Base-by-base conservation (phyloP, 2,888 invertebrate species). In the Scelioninae gen. 1 region DNA sequence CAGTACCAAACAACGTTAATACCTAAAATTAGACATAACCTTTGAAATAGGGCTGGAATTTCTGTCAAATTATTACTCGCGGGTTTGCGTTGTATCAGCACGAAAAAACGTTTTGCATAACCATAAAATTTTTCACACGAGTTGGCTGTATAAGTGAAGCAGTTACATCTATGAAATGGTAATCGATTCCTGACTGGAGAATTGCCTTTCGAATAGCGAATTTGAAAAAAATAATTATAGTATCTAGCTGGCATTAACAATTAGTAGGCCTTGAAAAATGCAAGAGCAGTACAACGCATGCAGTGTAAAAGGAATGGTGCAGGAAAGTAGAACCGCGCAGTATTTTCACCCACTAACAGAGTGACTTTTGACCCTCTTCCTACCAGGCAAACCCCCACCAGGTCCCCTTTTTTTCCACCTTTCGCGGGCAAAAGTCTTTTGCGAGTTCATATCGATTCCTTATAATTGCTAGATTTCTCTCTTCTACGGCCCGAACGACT, bases 311-410 rank as follows among this genome's bases (percentile, higher is more conserved):
- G 69, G 71, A 82, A 83, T 63, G 82, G 68, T 63, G 65, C 83
- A 89, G 62, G 90, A 90, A 90, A 90, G 90, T 88, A 87, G 90
- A 84, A 86, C 87, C 86, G 81, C 66, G 82, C 83, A 80, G 75
- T 86, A 84, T n/a, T n/a, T 86, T 90, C 88, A 90, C 90, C 90
- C 90, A 90, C 89, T 89, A 87, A 89, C 89, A 88, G 89, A 89
- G 78, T 90, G 87, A 90, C 90, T 87, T 88, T 85, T 90, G 89
- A 89, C 89, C 89, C 87, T 84, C 83, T 80, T 81, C 84, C 84
- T 83, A 65, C 65, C 82, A 68, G 72, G 38, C 45, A 11, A 49
- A 40, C 47, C 34, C 38, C 38, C 71, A 56, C 65, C 40, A n/a
- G 23, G 55, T 15, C 13, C 15, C 0, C 13, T 8, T 31, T 51